Base-by-base conservation (phyloP, 2,888 invertebrate genomes). In the Byasa hedistus region DNA sequence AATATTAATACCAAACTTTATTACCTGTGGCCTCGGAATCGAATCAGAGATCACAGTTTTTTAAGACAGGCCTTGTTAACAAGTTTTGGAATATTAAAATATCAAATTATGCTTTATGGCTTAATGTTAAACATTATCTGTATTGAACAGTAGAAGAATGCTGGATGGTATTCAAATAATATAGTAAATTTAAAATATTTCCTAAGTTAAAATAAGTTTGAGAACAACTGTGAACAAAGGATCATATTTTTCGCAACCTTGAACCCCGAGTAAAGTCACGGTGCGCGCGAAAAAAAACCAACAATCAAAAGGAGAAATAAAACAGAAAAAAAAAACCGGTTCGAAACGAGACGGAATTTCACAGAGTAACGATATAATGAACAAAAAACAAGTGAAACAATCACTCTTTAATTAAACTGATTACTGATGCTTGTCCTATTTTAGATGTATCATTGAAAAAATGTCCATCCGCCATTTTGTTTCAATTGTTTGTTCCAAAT, bases 231-330 rank as follows among this genome's bases (percentile, higher is more conserved):
- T 15, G 52, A 51, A 24, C 56, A n/a, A 32, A 44, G 23, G 21
- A 51, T 24, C 21, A n/a, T 36, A 21, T 54, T 39, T 56, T 65
- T 17, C 51, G 17, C 66, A 70, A 69, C 73, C 75, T 75, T 71
- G 70, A 69, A 69, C 70, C 60, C 66, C 71, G 75, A 75, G 77
- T 76, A 80, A 77, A 61, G 60, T 65, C 65, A 55, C 36, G 55
- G 55, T 55, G 39, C 58, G 52, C 76, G 76, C 72, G 72, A 57
- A 60, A 52, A 56, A 58, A 58, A 65, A 65, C 21, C n/a, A 27
- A 27, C 48, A 48, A 48, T 48, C n/a, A 32, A 36, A 70, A 71
- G 68, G 69, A 64, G 69, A 65, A 66, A 70, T 69, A 70, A 68
- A 63, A 62, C 61, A 23, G 54, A 71, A 72, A 75, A 51, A 27